phyloP scores from a whole-genome alignment of 2,797 vertebrate genomes.

The Poeciliopsis paucimaculata region DNA sequence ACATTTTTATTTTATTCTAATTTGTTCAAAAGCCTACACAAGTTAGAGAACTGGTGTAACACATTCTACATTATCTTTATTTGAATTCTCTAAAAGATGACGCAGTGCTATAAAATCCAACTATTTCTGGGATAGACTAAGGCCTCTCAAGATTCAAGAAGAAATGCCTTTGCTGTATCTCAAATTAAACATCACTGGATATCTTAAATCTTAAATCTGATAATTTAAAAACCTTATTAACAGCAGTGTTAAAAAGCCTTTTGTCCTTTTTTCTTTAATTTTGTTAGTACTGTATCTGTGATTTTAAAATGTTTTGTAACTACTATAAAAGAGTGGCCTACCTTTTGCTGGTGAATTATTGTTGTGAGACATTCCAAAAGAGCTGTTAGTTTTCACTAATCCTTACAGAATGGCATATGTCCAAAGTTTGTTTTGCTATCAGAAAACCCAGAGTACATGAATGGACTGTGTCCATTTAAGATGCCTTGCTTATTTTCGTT shows the following conservation, averaged over 20 bases:
- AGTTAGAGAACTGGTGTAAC: not conserved
- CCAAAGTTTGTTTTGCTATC: constrained; percentile 18
- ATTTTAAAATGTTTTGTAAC: not conserved
- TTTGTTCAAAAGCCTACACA: not conserved
- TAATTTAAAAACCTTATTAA: not conserved
- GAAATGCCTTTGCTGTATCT: not conserved
- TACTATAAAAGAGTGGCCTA: constrained; percentile 34
- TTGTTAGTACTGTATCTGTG: not conserved
- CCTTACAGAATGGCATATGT: constrained; percentile 19
- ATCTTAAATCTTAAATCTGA: not conserved
- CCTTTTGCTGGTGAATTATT: constrained; percentile 37
- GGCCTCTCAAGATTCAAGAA: not conserved
- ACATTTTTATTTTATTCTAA: not conserved
- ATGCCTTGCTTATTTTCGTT: not conserved
- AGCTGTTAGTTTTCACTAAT: constrained; percentile 22
- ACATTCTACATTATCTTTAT: not conserved
- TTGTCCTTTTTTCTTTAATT: not conserved
- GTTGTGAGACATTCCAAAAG: not conserved
- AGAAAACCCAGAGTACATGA: not conserved
- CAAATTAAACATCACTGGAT: not conserved
- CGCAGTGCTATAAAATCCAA: not conserved
- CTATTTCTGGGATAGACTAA: not conserved
- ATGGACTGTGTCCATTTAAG: constrained; percentile 1
- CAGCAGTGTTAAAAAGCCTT: not conserved
- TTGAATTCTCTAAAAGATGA: not conserved